Evolutionary conservation across 2,797 vertebrate species (phyloP), one percentile per base, ranked within the genome.

Genomic region (Sylvia borin): DNA sequence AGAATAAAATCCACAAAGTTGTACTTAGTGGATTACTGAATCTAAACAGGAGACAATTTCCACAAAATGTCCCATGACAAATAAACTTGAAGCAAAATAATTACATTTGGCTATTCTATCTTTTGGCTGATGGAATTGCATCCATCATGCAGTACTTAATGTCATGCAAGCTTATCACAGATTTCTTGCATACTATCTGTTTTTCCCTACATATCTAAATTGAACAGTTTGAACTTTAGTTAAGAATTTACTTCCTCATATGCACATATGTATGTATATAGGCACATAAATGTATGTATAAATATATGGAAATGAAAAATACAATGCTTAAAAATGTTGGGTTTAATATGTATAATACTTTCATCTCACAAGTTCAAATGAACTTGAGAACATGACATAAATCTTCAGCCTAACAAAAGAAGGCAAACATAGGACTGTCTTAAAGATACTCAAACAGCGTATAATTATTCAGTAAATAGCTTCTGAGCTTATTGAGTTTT

Each of bases 401-500:
- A 78, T 60, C 48, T 82, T 75, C 54, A 85, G 36, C 42, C 90
- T 71, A 57, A 90, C 92, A 92, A 91, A 92, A 58, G 71, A 83
- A 93, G 29, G 29, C 80, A 95, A 96, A 85, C 16, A 70, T 10
- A 71, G 45, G 36, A 72, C 70, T 65, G 24, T 78, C 22, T 62
- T 79, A 82, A 86, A 88, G 67, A 88, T 71, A 94, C 47, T 79
- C 76, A 85, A 90, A 88, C 55, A 93, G 90, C 77, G 82, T 78
- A 87, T 88, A 95, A 92, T 93, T 94, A 88, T 86, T 84, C 90
- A 96, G 85, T 86, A 94, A 92, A 93, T 84, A 92, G 83, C 80
- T 92, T 88, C 83, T 85, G 74, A 90, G 70, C 73, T 71, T 66
- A 73, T 82, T 86, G 62, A n/a, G 17, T 93, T 91, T 92, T 93